phyloP scores from a whole-genome alignment of 2,797 vertebrate species.

The Natrix natrix region DNA sequence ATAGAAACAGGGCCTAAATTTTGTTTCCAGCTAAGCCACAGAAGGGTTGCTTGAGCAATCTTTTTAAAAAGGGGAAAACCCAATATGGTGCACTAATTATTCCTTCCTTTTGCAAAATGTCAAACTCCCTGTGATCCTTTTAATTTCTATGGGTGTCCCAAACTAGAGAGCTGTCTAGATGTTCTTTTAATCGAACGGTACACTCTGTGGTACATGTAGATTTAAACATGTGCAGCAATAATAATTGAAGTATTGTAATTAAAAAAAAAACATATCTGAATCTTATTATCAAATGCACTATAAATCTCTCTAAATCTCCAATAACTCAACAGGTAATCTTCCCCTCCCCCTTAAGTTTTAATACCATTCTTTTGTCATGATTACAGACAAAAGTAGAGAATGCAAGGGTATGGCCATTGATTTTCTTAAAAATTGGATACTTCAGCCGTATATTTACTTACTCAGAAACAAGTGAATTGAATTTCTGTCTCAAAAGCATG shows the following conservation, averaged over 20 bases:
- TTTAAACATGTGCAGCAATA: constrained; percentile 56
- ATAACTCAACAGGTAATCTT: not conserved
- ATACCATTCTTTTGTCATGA: constrained; percentile 36
- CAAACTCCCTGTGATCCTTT: constrained; percentile 76
- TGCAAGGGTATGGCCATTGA: constrained; percentile 56
- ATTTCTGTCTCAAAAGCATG: not conserved
- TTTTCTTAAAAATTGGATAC: constrained; percentile 50
- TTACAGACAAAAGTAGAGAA: constrained; percentile 49
- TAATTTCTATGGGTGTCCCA: constrained; percentile 76
- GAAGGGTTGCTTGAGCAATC: constrained; percentile 62
- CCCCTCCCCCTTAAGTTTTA: constrained; percentile 1
- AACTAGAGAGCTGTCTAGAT: constrained; percentile 67
- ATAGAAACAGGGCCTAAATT: constrained; percentile 63
- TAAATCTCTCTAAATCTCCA: constrained; percentile 37
- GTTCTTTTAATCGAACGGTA: constrained; percentile 63
- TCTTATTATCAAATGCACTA: constrained; percentile 18
- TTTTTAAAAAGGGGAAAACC: constrained; percentile 67
- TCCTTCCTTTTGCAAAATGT: constrained; percentile 77
- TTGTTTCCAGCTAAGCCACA: constrained; percentile 65
- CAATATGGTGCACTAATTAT: constrained; percentile 73
- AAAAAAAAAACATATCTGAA: constrained; percentile 6
- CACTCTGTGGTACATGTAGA: constrained; percentile 57
- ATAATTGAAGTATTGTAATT: not conserved
- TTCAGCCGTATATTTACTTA: not conserved
- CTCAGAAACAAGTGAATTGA: not conserved